These are phyloP conservation scores for Pseudomyrmex cubaensis DNA, from an alignment of 1,140 invertebrate species.

Conservation along the genomic window DNA sequence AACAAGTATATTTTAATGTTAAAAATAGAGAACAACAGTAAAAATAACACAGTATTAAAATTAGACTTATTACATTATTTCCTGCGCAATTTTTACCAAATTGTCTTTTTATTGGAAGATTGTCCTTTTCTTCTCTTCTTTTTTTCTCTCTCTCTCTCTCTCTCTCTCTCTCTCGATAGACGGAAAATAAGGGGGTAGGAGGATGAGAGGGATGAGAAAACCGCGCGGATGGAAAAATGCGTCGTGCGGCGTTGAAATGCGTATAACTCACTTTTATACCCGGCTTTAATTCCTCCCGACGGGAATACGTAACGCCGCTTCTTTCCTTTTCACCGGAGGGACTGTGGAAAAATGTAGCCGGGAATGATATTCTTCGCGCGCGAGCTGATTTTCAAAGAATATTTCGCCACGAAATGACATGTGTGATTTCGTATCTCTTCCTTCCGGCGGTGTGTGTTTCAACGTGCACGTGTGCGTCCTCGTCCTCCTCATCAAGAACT, in stretches of 20 bases:
- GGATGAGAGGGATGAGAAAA: background rate
- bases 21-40: too few species aligned
- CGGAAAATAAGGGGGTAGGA: too few species aligned
- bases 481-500: background rate
- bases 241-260: slow-evolving; percentile 25
- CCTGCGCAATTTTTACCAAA: background rate
- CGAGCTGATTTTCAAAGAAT: slow-evolving; percentile 50
- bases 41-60: too few species aligned
- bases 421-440: slow-evolving; percentile 11
- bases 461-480: background rate
- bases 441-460: background rate
- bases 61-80: too few species aligned
- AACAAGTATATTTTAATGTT: too few species aligned
- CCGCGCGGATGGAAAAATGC: slow-evolving; percentile 18
- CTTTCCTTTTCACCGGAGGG: slow-evolving; percentile 2
- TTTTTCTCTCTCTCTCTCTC: too few species aligned
- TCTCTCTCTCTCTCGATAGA: too few species aligned
- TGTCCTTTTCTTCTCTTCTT: background rate
- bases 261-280: slow-evolving; percentile 46
- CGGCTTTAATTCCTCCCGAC: slow-evolving; percentile 44
- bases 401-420: slow-evolving; percentile 24
- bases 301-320: slow-evolving; percentile 40
- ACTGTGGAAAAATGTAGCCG: slow-evolving; percentile 15
- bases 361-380: slow-evolving; percentile 34
- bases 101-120: background rate